Percentiles rank a stretch among this genome's conserved stretches.
Evolutionary conservation across 2,888 invertebrate genomes (phyloP).

Genomic region (Tryphoninae sp.): DNA sequence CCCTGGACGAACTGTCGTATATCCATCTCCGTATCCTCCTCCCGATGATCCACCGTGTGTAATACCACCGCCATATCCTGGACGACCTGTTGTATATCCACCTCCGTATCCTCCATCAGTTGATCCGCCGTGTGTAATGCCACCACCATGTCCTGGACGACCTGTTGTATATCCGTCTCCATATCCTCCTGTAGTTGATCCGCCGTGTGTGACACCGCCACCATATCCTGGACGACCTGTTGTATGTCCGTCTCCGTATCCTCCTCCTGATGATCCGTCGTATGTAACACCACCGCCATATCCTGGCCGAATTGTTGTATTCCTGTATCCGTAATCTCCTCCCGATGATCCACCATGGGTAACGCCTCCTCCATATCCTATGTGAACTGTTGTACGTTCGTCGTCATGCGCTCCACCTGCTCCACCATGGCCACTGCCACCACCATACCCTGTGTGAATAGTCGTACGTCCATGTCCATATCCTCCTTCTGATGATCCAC

Average conservation of each 20-base stretch:
- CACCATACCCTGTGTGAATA: constrained; percentile 28
- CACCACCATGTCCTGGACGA: constrained; percentile 24
- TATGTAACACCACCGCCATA: constrained; percentile 9
- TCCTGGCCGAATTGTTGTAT: background rate
- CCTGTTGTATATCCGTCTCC: background rate
- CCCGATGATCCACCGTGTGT: constrained; percentile 27
- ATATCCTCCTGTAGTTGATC: background rate
- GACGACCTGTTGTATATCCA: background rate
- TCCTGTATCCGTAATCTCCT: constrained; percentile 30
- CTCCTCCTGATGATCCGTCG: constrained; percentile 9
- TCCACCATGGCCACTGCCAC: constrained; percentile 38
- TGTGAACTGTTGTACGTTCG: constrained; percentile 25
- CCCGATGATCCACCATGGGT: constrained; percentile 30
- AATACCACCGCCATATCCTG: constrained; percentile 33
- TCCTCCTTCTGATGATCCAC: constrained; percentile 12
- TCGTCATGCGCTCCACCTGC: constrained; percentile 29
- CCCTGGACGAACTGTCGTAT: background rate
- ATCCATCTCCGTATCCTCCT: constrained; percentile 11
- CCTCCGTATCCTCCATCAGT: background rate
- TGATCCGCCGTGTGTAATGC: constrained; percentile 21
- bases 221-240: background rate
- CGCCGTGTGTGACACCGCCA: constrained; percentile 21
- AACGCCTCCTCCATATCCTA: constrained; percentile 19
- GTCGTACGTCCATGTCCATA: constrained; percentile 15
- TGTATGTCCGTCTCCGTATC: constrained; percentile 17